phyloP scores from a whole-genome alignment of 1,140 invertebrate genomes.

The Idris sp. region DNA sequence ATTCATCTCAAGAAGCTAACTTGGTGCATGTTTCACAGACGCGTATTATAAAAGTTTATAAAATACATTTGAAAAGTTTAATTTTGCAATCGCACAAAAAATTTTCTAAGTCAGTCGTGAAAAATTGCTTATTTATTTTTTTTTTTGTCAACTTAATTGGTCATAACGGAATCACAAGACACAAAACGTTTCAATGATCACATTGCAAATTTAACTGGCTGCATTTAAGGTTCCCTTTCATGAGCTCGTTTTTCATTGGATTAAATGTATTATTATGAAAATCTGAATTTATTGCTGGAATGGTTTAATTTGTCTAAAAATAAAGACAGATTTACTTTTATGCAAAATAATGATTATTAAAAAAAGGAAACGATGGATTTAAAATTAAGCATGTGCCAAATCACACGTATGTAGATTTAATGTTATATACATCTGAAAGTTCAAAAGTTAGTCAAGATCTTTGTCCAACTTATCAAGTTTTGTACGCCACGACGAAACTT shows the following conservation, averaged over 20 bases:
- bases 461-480: slow-evolving; percentile 27
- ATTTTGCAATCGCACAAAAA: slow-evolving; percentile 23
- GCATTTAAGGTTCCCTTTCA: slow-evolving; percentile 2
- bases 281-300: slow-evolving; percentile 12
- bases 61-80: slow-evolving; percentile 12
- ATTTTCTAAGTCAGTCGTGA: background rate
- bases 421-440: slow-evolving; percentile 9
- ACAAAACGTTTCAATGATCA: background rate
- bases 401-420: slow-evolving; percentile 28
- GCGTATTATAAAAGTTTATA: slow-evolving; percentile 20
- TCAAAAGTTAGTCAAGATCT: slow-evolving; percentile 8
- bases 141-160: background rate
- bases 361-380: no score
- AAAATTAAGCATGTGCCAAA: slow-evolving; percentile 15
- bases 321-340: slow-evolving; percentile 10
- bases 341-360: no score
- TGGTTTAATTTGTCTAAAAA: background rate
- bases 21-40: slow-evolving; percentile 1
- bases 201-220: background rate
- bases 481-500: slow-evolving; percentile 26
- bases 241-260: slow-evolving; percentile 15
- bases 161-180: background rate
- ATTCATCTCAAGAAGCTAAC: slow-evolving; percentile 15
- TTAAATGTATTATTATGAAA: slow-evolving; percentile 12
- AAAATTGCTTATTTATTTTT: slow-evolving; percentile 17